Evolutionary conservation across 2,113 vertebrate genomes (phyloP).

Genomic region (Engraulis encrasicolus): DNA sequence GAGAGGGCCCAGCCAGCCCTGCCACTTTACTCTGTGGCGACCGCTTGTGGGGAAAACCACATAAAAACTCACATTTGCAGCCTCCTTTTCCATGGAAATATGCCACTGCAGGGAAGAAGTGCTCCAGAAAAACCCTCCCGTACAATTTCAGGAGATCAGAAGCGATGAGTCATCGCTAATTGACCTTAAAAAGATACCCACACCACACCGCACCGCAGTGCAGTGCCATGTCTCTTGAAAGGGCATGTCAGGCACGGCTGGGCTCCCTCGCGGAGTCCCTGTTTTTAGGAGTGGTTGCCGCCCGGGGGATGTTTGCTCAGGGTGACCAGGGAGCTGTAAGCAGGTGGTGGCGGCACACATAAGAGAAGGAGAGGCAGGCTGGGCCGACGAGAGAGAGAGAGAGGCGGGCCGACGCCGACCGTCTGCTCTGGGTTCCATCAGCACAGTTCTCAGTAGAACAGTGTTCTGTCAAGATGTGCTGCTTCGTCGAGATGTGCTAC

Average conservation of each 20-base stretch:
- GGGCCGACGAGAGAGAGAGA: conserved; percentile 38
- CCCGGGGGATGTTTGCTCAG: conserved; percentile 62
- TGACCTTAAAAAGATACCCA: conserved; percentile 71
- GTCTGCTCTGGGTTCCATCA: conserved; percentile 28
- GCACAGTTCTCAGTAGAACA: conserved; percentile 27
- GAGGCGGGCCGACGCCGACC: neutral
- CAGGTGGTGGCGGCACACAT: conserved; percentile 40
- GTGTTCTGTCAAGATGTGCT: too few species aligned
- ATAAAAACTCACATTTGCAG: neutral
- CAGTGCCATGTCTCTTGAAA: conserved; percentile 52
- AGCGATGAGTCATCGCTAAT: conserved; percentile 66
- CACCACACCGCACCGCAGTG: too few species aligned
- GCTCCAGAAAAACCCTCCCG: conserved; percentile 58
- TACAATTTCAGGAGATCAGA: conserved; percentile 56
- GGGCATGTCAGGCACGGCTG: conserved; percentile 35
- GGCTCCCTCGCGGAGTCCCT: conserved; percentile 38
- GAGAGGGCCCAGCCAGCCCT: neutral
- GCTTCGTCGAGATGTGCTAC: too few species aligned
- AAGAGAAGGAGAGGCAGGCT: neutral
- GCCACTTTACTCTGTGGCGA: neutral
- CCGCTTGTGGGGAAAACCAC: conserved; percentile 17
- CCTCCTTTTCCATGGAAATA: conserved; percentile 56
- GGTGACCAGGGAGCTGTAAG: conserved; percentile 49
- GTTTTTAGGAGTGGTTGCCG: conserved; percentile 61
- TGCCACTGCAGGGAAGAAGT: conserved; percentile 38